Base-by-base conservation (phyloP, 37 sponge, comb jelly and placozoan species). In the Aplysina aerophoba region DNA sequence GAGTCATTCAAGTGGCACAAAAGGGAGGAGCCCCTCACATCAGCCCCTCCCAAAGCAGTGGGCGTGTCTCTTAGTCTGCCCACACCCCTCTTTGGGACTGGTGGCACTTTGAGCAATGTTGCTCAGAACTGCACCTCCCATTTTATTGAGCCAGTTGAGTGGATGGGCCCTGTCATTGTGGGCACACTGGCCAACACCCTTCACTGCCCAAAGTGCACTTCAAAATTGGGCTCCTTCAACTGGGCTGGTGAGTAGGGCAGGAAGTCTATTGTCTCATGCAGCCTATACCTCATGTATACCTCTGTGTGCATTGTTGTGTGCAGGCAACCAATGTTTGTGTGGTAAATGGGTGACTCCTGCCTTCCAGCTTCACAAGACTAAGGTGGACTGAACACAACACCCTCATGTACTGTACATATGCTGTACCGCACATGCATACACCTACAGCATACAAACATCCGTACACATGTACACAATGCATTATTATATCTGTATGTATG, bases 291-390 rank as follows among this genome's bases (percentile, higher is more conserved):
- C 50, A 44, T 44, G 50, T 44, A 3, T 44, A 8, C 50, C 8
- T 8, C 3, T 44, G 50, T 8, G 8, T 44, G 50, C 50, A 44
- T 44, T 44, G 50, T 44, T 35, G 20, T 73, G 2, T 35, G 17
- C 50, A 91, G 91, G 96, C 28, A 73, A 37, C 22, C 97, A 94
- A 85, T 98, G 99, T 59, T 96, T 95, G 5, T 98, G 99, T 88
- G 99, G 97, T 40, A 80, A 81, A 13, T 98, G 99, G 99, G 83
- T 98, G 38, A 93, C 93, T 1, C 99, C 99, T 36, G 88, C 99
- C 58, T 98, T 98, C 59, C 97, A 98, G 81, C 73, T 92, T 6
- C 93, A 92, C 65, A 88, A 89, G 73, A 62, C 79, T 24, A 84
- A 80, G 39, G 84, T 92, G 6, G 93, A 92, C 66, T 71, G 62